Evolutionary conservation across 2,888 invertebrate genomes (phyloP), one percentile per base, ranked within the genome.

Genomic region (Calliopum simillimum): DNA sequence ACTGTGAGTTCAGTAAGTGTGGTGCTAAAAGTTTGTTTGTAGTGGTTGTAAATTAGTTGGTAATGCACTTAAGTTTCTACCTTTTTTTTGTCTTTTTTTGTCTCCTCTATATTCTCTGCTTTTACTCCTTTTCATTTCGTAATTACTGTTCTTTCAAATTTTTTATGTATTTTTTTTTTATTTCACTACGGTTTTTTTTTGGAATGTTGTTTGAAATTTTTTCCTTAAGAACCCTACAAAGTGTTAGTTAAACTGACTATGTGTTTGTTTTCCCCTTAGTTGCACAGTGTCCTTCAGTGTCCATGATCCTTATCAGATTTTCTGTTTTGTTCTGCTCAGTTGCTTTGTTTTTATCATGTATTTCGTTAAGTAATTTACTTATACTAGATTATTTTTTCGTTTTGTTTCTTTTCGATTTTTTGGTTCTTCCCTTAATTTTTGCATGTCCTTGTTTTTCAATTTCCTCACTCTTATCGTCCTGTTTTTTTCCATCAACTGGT

Each of bases 281-380:
- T 8, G 33, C 33, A 44, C 44, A 21, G 21, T 62, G 61, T 47
- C 19, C 19, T n/a, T 19, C 14, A 33, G 6, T 16, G 23, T 47
- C 6, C 33, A 13, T n/a, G 47, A 49, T 63, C 63, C 16, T 63
- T 63, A 49, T 63, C 63, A 23, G 11, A 12, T 47, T 51, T 25
- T n/a, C 25, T 63, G 49, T 16, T 25, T 5, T 49, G 49, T 19
- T n/a, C 16, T 49, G 49, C 23, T 6, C 53, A 16, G 53, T 8
- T 19, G 53, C 53, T 53, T 47, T 44, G 12, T 56, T n/a, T n/a
- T 67, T 19, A 12, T 55, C 44, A 23, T 55, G 66, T 23, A 33
- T 33, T 33, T 33, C 66, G 23, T 56, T 55, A 55, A 66, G 66
- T 56, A 66, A 66, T 66, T 66, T 41, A 66, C 66, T 66, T 66